A percentile compares a stretch with the other conserved stretches of the same genome.
Evolutionary conservation across 2,888 invertebrate species (phyloP).

Genomic region (Biston betularia): DNA sequence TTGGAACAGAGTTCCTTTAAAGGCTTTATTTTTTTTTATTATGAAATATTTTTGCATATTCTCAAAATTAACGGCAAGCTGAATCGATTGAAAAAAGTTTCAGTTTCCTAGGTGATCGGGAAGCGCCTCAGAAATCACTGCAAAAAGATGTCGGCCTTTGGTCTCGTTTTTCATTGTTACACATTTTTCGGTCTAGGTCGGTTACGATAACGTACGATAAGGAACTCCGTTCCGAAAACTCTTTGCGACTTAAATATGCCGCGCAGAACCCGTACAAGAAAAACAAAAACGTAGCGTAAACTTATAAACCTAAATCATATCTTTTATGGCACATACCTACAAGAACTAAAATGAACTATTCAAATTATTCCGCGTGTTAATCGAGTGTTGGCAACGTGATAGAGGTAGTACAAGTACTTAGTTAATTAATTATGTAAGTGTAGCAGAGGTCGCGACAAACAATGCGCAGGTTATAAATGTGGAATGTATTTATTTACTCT

Average conservation of each 20-base stretch:
- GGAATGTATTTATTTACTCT: conserved; percentile 22
- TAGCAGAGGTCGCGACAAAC: conserved; percentile 72
- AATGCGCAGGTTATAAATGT: conserved; percentile 52
- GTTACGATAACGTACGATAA: too few species aligned
- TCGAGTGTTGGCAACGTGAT: conserved; percentile 34
- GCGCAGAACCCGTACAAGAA: neutral
- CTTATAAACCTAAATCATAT: neutral
- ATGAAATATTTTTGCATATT: too few species aligned
- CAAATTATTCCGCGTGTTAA: conserved; percentile 31
- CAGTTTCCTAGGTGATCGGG: too few species aligned
- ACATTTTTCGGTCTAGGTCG: too few species aligned
- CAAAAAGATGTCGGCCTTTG: too few species aligned
- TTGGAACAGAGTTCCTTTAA: too few species aligned
- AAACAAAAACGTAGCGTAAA: neutral
- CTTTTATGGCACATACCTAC: conserved; percentile 4
- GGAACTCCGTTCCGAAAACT: too few species aligned
- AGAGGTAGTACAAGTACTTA: conserved; percentile 22
- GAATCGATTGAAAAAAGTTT: too few species aligned
- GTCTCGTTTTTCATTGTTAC: too few species aligned
- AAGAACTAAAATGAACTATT: conserved; percentile 19
- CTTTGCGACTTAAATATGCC: neutral
- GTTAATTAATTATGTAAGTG: conserved; percentile 75
- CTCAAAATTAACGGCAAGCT: too few species aligned
- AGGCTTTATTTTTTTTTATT: too few species aligned
- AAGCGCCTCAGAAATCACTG: too few species aligned